Percentiles rank a stretch among this genome's conserved stretches.
These are phyloP conservation scores for Agrochola lota DNA, from an alignment of 2,888 invertebrate species.

Conservation along the genomic window DNA sequence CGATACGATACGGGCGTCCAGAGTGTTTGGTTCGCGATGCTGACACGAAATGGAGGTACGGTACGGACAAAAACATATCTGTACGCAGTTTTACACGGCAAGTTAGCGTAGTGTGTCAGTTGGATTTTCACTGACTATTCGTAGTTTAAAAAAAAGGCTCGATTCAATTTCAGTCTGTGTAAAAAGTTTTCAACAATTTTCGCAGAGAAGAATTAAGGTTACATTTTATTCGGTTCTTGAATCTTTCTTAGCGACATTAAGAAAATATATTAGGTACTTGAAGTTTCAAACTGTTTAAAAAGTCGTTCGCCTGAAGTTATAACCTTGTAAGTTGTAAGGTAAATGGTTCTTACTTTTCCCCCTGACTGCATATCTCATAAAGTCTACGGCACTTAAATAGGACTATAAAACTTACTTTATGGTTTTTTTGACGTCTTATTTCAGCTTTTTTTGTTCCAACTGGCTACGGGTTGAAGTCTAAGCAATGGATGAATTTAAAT, in stretches of 20 bases:
- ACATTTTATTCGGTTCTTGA: not conserved
- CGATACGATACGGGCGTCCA: too few relatives aligned
- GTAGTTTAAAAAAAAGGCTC: not conserved
- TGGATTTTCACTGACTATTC: not conserved
- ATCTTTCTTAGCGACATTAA: slow-evolving; percentile 4
- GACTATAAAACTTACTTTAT: slow-evolving; percentile 30
- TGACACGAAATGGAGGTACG: too few relatives aligned
- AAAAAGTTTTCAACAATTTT: not conserved
- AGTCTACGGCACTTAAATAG: slow-evolving; percentile 1
- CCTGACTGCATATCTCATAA: slow-evolving; percentile 28
- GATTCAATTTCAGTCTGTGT: not conserved
- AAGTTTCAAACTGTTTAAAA: slow-evolving; percentile 30
- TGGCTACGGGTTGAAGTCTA: not conserved
- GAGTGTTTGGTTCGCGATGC: too few relatives aligned
- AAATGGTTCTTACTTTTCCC: slow-evolving; percentile 26
- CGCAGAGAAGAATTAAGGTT: not conserved
- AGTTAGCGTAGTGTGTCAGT: not conserved
- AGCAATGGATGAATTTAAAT: not conserved
- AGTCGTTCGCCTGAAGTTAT: slow-evolving; percentile 24
- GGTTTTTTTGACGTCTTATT: slow-evolving; percentile 10
- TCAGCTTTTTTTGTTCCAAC: not conserved
- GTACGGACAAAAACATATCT: too few relatives aligned
- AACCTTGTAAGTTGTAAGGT: slow-evolving; percentile 17
- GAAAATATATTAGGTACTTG: slow-evolving; percentile 17
- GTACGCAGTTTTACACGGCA: too few relatives aligned